A percentile compares a stretch with the other conserved stretches of the same genome.
phyloP scores from a whole-genome alignment of 2,797 vertebrate genomes.

The Notoglanidium macrostoma region DNA sequence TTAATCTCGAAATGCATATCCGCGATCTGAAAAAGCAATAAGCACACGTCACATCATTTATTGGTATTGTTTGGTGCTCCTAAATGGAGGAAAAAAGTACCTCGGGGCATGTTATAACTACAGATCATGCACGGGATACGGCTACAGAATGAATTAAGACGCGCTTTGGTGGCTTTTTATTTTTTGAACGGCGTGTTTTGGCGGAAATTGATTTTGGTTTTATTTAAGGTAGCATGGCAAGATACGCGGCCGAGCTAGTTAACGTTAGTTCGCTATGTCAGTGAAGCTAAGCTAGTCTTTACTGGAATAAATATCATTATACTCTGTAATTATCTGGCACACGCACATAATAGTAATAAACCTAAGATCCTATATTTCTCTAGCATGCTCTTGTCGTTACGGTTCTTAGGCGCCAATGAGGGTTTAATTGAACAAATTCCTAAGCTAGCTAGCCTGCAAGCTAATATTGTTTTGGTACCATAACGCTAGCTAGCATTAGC shows the following conservation, averaged over 20 bases:
- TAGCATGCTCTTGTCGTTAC: background rate
- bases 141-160: constrained; percentile 49
- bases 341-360: too few relatives aligned
- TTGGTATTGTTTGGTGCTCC: constrained; percentile 46
- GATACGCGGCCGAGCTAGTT: constrained; percentile 67
- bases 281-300: background rate
- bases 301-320: background rate
- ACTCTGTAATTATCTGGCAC: too few relatives aligned
- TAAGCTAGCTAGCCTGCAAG: constrained; percentile 15
- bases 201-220: constrained; percentile 82
- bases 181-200: constrained; percentile 83
- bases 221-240: constrained; percentile 85
- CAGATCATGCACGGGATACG: too few relatives aligned
- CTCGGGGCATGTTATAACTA: constrained; percentile 40
- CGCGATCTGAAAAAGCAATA: constrained; percentile 46
- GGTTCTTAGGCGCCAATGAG: too few relatives aligned
- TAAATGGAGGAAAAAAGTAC: constrained; percentile 49
- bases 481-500: constrained; percentile 19
- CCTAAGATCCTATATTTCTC: background rate
- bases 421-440: background rate
- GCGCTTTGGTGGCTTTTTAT: constrained; percentile 74
- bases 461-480: constrained; percentile 23
- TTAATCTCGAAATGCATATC: background rate
- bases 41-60: constrained; percentile 63
- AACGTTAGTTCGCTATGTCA: constrained; percentile 1